Conservation (phyloP, 2,797 vertebrate species). For the Limnodromus scolopaceus region DNA sequence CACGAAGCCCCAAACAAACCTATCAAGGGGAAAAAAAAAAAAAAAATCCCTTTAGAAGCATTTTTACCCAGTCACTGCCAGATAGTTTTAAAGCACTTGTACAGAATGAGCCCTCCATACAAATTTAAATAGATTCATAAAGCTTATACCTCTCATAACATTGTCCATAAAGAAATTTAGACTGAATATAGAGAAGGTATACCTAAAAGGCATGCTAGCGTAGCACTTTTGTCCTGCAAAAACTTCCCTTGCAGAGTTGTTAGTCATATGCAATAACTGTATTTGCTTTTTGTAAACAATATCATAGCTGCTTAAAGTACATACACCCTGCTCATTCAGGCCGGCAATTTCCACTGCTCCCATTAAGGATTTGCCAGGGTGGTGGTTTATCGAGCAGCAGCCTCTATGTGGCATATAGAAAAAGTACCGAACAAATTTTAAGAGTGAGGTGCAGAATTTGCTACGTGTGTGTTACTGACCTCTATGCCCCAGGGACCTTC, state of each 20-base stretch:
- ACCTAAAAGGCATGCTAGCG: neutral
- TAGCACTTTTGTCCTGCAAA: neutral
- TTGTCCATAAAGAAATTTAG: neutral
- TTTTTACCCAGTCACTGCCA: neutral
- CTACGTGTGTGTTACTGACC: neutral
- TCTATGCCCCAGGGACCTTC: neutral
- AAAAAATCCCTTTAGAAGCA: neutral
- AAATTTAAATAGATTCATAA: neutral
- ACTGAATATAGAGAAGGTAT: neutral
- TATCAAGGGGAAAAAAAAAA: neutral
- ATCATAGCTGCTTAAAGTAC: neutral
- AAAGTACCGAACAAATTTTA: neutral
- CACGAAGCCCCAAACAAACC: neutral
- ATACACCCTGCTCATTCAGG: neutral
- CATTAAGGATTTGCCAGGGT: neutral
- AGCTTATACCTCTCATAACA: neutral
- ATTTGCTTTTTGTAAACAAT: neutral
- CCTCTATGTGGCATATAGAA: neutral
- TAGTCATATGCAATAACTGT: neutral
- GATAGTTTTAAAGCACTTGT: neutral
- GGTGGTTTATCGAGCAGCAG: neutral
- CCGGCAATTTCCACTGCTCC: neutral
- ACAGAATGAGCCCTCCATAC: neutral
- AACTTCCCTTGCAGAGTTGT: neutral
- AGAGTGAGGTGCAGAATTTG: constrained; percentile 39